Percentiles rank a stretch among this genome's conserved stretches.
These are phyloP conservation scores for Microtus obscurus DNA, from an alignment of 2,797 vertebrate species.

Conservation along the genomic window DNA sequence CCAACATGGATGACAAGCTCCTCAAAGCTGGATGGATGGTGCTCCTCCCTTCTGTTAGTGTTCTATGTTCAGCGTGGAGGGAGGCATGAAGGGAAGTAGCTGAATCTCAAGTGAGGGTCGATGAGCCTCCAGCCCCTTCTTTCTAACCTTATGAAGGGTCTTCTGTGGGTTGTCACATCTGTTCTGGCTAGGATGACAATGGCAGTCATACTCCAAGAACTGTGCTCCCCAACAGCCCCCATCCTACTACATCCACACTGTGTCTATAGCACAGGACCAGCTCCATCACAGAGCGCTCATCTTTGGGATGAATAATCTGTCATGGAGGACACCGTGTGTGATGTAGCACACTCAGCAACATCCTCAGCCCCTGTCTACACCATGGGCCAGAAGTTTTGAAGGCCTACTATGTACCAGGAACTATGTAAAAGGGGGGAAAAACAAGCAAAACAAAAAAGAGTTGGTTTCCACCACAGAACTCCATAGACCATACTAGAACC, in stretches of 20 bases:
- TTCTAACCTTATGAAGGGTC: not conserved
- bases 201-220: not conserved
- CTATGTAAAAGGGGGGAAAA: not conserved
- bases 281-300: rapidly evolving
- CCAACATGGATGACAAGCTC: not conserved
- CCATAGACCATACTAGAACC: no score
- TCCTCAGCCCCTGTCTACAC: not conserved
- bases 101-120: not conserved
- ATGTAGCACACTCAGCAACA: rapidly evolving
- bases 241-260: not conserved
- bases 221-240: not conserved
- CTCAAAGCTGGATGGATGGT: not conserved
- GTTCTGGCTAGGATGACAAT: not conserved
- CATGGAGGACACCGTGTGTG: rapidly evolving
- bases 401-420: not conserved
- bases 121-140: not conserved
- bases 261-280: no score
- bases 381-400: not conserved
- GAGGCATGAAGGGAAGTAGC: not conserved
- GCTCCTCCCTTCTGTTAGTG: not conserved
- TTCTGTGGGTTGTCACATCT: not conserved
- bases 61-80: not conserved
- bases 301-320: not conserved
- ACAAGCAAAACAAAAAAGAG: not conserved
- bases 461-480: not conserved